Evolutionary conservation across 2,888 invertebrate genomes (phyloP), one percentile per base, ranked within the genome.

Genomic region (Prenolepis imparis): DNA sequence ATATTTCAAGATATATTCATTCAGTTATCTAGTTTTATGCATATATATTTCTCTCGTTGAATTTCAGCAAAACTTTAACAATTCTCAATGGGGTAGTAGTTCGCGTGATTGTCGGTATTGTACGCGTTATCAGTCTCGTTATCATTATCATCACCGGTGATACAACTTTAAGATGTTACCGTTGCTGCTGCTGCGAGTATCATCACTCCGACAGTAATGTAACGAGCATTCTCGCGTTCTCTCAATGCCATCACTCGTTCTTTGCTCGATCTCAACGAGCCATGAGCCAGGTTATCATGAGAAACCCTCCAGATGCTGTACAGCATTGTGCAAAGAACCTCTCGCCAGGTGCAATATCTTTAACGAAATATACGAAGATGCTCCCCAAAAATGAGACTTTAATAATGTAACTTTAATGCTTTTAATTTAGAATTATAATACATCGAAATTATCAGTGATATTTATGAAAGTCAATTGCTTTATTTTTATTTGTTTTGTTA

Each of bases 91-190:
- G 66, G 63, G 0, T 44, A 52, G n/a, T 15, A 57, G 81, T 59
- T 48, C 48, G 48, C 52, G 52, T 41, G 61, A 66, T 81, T 67
- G 61, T 82, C 59, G 70, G 70, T 70, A 68, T 81, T 84, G 41
- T 57, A 39, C 66, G 66, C 84, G 84, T 90, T 89, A 90, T 90
- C 88, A 86, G 72, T 52, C 75, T 83, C 75, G 77, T 83, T 83
- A 77, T 83, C 77, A 84, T 85, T 83, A 85, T 32, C 73, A 85
- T 77, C 70, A 61, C n/a, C 24, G 48, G 39, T 68, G 57, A 61
- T 63, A 36, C 36, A 52, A 68, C 77, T 70, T 67, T 74, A 73
- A 36, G 74, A 63, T 67, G 73, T 21, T 44, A 44, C 32, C 32
- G n/a, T 21, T 73, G 72, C 11, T 28, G 41, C n/a, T 68, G 44